Evolutionary conservation across 2,113 vertebrate genomes (phyloP).

Genomic region (Bothrops jararaca): DNA sequence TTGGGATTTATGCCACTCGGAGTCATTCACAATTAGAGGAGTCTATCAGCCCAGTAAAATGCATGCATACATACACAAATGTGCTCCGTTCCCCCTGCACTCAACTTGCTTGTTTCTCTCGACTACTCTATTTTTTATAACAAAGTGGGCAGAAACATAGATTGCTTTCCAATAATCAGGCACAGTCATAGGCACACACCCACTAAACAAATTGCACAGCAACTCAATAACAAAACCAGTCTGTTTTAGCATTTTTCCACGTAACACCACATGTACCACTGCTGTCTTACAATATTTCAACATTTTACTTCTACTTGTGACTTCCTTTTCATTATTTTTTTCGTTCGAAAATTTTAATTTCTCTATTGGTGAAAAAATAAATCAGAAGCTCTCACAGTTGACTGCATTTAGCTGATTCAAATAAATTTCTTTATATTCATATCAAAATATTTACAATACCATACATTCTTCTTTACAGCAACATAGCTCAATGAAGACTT

Average conservation of each 20-base stretch:
- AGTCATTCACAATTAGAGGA: background rate
- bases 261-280: background rate
- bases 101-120: background rate
- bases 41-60: background rate
- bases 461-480: too few relatives aligned
- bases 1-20: background rate
- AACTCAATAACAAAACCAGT: background rate
- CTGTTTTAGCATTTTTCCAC: background rate
- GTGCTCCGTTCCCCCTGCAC: background rate
- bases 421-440: too few relatives aligned
- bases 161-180: background rate
- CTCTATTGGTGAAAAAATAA: too few relatives aligned
- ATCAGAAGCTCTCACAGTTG: too few relatives aligned
- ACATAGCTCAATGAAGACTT: too few relatives aligned
- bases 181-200: background rate
- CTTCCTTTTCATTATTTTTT: background rate
- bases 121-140: background rate
- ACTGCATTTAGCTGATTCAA: too few relatives aligned
- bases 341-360: too few relatives aligned
- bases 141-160: background rate
- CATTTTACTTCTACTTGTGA: background rate
- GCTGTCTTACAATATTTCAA: background rate
- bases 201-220: background rate
- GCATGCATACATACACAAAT: background rate
- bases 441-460: too few relatives aligned